Base-by-base conservation (phyloP, 92 coral and sea anemone genomes). In the Meandrina meandrites region DNA sequence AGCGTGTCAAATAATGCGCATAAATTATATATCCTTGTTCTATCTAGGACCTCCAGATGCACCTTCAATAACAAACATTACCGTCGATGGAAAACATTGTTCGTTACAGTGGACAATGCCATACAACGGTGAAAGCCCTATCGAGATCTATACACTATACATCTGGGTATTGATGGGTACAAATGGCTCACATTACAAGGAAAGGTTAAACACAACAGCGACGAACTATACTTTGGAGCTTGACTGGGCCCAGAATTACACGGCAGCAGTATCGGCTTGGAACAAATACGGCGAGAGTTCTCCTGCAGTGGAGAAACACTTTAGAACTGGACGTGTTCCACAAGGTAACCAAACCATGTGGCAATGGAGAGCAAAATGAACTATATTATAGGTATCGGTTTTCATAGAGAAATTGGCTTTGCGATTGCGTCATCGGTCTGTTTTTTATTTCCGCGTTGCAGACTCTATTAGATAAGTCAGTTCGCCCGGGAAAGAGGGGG, bases 11-110 rank as follows among this genome's bases (percentile, higher is more conserved):
- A 8, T 3, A 6, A 32, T 79, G 11, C 8, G 10, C 11, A 16
- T 10, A 32, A 31, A 57, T 56, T 57, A 4, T 22, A 0, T 22
- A 32, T 17, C 24, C 16, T 2, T 70, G 4, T 15, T 19, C 47
- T 12, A 18, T 27, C 14, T 30, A 84, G 87, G 87, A 35, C 80
- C 87, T 8, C 87, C 87, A 11, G 87, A 84, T 24, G 71, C 87
- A 8, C 87, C 87, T 8, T 36, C 51, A 35, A 75, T 84, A 73
- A 36, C 73, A 24, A 75, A 73, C 87, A 24, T 54, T 28, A 40
- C 79, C 8, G 80, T 84, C n/a, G n/a, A 74, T 53, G 80, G 80
- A 37, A 84, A 56, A 51, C 68, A 48, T n/a, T 84, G 87, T 69
- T 30, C 27, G 14, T 40, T 84, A 54, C 87, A 75, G 14, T 84